Evolutionary conservation across 2,888 invertebrate genomes (phyloP).

Genomic region (Chymomyza caudatula): DNA sequence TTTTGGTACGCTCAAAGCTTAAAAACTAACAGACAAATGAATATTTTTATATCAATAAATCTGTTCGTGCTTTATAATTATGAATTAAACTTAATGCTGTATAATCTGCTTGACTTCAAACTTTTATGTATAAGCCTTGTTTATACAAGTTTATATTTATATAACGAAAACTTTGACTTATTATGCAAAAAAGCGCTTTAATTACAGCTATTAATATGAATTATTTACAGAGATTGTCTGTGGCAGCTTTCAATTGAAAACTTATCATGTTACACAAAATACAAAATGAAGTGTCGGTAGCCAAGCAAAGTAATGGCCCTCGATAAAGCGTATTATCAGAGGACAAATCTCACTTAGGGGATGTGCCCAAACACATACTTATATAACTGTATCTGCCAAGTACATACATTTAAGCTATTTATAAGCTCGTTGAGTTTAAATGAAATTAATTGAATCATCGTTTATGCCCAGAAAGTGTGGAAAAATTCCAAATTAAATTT

Average conservation of each 20-base stretch:
- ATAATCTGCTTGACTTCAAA: not conserved
- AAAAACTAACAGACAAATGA: not conserved
- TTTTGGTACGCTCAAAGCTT: not conserved
- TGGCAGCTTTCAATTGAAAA: not conserved
- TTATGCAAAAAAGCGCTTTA: not conserved
- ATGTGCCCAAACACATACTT: not conserved
- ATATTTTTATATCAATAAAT: not conserved
- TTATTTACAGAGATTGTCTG: not conserved
- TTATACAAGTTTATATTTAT: not conserved
- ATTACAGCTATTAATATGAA: conserved; percentile 3
- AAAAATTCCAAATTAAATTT: too few species aligned
- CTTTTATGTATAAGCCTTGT: not conserved
- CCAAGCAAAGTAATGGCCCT: conserved; percentile 4
- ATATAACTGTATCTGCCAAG: too few species aligned
- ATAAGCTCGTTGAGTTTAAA: not conserved
- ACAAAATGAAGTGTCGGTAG: not conserved
- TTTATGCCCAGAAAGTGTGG: not conserved
- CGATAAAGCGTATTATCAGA: conserved; percentile 12
- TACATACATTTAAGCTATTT: not conserved
- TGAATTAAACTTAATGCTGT: not conserved
- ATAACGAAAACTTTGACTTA: not conserved
- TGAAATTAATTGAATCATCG: not conserved
- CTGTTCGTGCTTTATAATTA: not conserved
- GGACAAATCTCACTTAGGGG: not conserved
- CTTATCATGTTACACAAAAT: not conserved